Percentiles rank a stretch among this genome's conserved stretches.
Conservation (phyloP, 2,113 vertebrate genomes). For the Ophiodon elongatus region DNA sequence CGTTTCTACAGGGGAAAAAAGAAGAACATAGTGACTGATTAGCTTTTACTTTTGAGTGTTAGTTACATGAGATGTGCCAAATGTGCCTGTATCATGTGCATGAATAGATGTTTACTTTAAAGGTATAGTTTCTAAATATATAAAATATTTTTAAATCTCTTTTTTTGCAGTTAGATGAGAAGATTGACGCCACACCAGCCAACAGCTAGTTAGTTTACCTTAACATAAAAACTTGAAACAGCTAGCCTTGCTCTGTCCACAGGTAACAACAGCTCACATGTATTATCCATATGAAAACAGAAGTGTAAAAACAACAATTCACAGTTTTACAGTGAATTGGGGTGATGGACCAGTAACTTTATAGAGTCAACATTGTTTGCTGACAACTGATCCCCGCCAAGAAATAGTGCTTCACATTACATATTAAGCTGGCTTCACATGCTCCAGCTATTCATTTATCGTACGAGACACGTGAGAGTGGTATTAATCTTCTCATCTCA, state of each 20-base stretch:
- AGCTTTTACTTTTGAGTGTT: background rate
- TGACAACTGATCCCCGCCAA: background rate
- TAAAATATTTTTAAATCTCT: background rate
- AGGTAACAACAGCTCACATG: background rate
- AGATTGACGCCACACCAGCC: background rate
- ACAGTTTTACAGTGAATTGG: background rate
- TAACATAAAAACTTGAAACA: background rate
- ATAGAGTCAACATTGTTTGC: background rate
- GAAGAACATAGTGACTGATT: background rate
- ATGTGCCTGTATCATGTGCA: background rate
- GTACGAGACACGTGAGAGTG: background rate
- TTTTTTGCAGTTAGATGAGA: background rate
- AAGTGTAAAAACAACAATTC: background rate
- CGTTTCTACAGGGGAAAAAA: conserved; percentile 79
- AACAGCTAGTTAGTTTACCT: background rate
- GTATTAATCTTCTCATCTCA: background rate
- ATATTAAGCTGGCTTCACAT: background rate
- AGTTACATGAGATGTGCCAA: background rate
- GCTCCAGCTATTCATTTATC: conserved; percentile 6
- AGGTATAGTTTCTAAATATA: background rate
- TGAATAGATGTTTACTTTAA: background rate
- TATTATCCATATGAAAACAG: background rate
- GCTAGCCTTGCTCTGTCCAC: background rate
- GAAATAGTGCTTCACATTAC: background rate
- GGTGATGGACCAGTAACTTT: background rate